Base-by-base conservation (phyloP, 2,888 invertebrate genomes). In the Linnaemya vulpina region DNA sequence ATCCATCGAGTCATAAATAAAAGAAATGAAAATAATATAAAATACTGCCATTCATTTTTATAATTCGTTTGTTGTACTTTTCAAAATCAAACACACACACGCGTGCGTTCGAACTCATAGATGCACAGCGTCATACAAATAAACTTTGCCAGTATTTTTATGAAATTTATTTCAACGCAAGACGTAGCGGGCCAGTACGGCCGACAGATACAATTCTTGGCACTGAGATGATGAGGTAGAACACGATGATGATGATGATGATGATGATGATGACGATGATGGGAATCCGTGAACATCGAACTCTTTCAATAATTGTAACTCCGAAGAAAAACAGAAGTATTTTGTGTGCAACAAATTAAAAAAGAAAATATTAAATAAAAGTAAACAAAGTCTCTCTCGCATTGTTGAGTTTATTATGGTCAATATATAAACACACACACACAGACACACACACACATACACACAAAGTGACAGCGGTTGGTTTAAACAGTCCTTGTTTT, bases 11-110 rank as follows among this genome's bases (percentile, higher is more conserved):
- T 70, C 73, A 83, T 75, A 78, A 83, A 71, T 77, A 70, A 63
- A 76, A 76, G 40, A 80, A 75, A 78, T 82, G 70, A 67, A 83
- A 86, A 82, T 84, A 84, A 86, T 73, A 74, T 76, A 84, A 86
- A 86, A 84, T 75, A 86, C 83, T 80, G 81, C 82, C 87, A 86
- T 87, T 88, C 87, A 88, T 86, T 87, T 87, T 83, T 87, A 86
- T 88, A 87, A 87, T 87, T 87, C 80, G 73, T 84, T 65, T 67
- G 76, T 76, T 75, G 30, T 65, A 46, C 53, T 75, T 53, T 43
- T 75, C 62, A 17, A 13, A 22, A n/a, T 10, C 20, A 25, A 1
- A 35, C 5, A 38, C n/a, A 75, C 17, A 43, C 0, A 38, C n/a
- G 38, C 22, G 5, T 11, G 13, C 53, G 53, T 30, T 74, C 22